Percentiles rank a stretch among this genome's conserved stretches.
Evolutionary conservation across 2,888 invertebrate genomes (phyloP).

Genomic region (Coenonympha arcania): DNA sequence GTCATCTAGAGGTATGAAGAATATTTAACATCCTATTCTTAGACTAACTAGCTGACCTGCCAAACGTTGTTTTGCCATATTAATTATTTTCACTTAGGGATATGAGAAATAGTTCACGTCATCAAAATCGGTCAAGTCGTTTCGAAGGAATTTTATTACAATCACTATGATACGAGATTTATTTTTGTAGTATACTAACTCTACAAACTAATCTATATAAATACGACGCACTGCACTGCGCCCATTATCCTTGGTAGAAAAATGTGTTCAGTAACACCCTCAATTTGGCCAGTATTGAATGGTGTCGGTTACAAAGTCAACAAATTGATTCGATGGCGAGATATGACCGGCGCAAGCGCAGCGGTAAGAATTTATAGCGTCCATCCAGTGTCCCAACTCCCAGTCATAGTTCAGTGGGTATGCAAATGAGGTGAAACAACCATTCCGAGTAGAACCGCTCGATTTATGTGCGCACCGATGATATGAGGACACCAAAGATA

Average conservation of each 20-base stretch:
- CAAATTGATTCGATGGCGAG: constrained; percentile 21
- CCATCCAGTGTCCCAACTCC: constrained; percentile 14
- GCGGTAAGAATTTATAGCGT: constrained; percentile 13
- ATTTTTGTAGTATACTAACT: too few species aligned
- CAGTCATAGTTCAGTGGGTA: constrained; percentile 14
- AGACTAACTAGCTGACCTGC: too few species aligned
- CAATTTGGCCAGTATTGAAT: not conserved
- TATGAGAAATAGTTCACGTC: too few species aligned
- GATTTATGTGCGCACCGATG: constrained; percentile 13
- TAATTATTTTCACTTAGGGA: too few species aligned
- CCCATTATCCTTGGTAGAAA: not conserved
- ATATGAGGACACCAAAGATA: not conserved
- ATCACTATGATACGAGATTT: too few species aligned
- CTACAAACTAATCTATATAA: too few species aligned
- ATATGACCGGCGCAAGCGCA: constrained; percentile 13
- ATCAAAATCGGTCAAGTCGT: too few species aligned
- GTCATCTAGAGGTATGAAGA: too few species aligned
- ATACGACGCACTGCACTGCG: not conserved
- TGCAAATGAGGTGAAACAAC: constrained; percentile 18
- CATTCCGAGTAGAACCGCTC: constrained; percentile 13
- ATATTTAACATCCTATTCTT: too few species aligned
- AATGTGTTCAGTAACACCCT: not conserved
- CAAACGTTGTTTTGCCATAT: too few species aligned
- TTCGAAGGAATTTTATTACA: too few species aligned
- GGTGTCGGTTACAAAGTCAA: constrained; percentile 1